Percentiles rank a stretch among this genome's conserved stretches.
phyloP scores from a whole-genome alignment of 2,888 invertebrate species.

The Cheilosia vernalis region DNA sequence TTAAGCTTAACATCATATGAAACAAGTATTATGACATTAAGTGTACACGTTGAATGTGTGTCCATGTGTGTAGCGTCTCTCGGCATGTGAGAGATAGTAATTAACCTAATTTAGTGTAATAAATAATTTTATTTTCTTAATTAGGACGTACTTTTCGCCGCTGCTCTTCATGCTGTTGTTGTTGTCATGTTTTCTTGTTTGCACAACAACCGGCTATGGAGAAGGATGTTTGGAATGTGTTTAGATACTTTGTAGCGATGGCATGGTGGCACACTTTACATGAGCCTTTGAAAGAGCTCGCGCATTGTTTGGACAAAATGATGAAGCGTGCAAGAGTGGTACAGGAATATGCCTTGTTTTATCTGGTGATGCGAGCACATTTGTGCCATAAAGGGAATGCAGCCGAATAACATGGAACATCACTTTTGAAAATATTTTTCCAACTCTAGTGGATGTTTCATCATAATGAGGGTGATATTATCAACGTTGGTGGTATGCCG shows the following conservation, averaged over 20 bases:
- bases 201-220: constrained; percentile 48
- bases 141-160: constrained; percentile 67
- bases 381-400: constrained; percentile 50
- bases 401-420: constrained; percentile 48
- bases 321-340: neutral
- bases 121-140: constrained; percentile 71
- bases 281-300: constrained; percentile 48
- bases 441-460: too few relatives aligned
- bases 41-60: constrained; percentile 25
- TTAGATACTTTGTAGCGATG: constrained; percentile 47
- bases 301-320: constrained; percentile 58
- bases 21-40: constrained; percentile 73
- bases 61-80: constrained; percentile 24
- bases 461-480: too few relatives aligned
- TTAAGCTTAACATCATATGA: constrained; percentile 71
- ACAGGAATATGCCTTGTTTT: constrained; percentile 35
- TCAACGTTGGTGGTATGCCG: too few relatives aligned
- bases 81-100: constrained; percentile 66
- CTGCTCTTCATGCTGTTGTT: constrained; percentile 33
- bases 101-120: constrained; percentile 74
- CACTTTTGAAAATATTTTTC: constrained; percentile 23
- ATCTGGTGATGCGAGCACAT: constrained; percentile 17
- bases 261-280: constrained; percentile 24
- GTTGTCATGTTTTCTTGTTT: constrained; percentile 51
- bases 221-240: constrained; percentile 60